These are phyloP conservation scores for Scalopus aquaticus DNA, from an alignment of 2,113 vertebrate genomes.

Conservation along the genomic window DNA sequence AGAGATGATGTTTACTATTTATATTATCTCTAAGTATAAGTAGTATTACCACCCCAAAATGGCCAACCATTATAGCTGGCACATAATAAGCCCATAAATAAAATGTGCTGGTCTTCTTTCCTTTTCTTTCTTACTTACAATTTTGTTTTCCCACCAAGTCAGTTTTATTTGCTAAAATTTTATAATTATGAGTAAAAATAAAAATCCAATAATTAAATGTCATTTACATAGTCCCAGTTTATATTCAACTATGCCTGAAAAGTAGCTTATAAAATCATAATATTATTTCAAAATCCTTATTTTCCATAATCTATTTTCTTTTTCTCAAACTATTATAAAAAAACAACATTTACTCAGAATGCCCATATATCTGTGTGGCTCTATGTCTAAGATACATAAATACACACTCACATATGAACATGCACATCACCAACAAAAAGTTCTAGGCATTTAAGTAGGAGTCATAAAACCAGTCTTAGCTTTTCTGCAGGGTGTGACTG, in stretches of 20 bases:
- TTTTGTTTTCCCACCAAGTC: not conserved
- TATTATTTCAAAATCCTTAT: not conserved
- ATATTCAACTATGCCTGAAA: not conserved
- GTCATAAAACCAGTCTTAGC: constrained; percentile 11
- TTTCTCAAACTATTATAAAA: constrained; percentile 39
- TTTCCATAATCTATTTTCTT: constrained; percentile 22
- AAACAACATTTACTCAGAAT: not conserved
- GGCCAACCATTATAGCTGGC: not conserved
- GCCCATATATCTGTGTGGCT: not conserved
- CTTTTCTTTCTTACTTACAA: not conserved
- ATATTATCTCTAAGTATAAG: not conserved
- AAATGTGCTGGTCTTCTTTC: not conserved
- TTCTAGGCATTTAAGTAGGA: constrained; percentile 37
- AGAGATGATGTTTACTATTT: not conserved
- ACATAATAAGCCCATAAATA: not conserved
- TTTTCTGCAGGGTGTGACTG: constrained; percentile 71
- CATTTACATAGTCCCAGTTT: not conserved
- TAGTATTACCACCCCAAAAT: not conserved
- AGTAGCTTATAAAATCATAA: not conserved
- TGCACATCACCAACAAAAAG: not conserved
- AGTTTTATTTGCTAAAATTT: constrained; percentile 31
- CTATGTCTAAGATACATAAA: not conserved
- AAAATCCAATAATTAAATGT: constrained; percentile 47
- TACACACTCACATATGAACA: not conserved
- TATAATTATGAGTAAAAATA: constrained; percentile 27